Conservation (phyloP, 2,888 invertebrate species). For the Thelaira solivaga region DNA sequence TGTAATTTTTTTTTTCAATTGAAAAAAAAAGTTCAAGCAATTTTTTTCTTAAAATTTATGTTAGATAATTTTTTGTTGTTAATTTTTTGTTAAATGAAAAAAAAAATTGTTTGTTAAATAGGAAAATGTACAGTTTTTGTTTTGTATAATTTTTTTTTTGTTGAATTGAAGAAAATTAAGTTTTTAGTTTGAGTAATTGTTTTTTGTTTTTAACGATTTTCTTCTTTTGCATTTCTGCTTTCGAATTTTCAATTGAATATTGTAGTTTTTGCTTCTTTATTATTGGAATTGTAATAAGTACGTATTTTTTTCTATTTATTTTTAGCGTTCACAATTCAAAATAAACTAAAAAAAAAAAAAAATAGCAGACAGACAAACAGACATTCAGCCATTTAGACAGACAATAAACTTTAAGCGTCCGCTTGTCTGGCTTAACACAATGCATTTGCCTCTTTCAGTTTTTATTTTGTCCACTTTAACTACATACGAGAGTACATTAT, state of each 20-base stretch:
- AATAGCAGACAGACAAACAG: constrained; percentile 13
- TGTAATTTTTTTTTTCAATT: too few relatives aligned
- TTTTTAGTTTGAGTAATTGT: too few relatives aligned
- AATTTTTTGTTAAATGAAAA: too few relatives aligned
- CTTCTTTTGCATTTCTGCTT: constrained; percentile 13
- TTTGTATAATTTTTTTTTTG: too few relatives aligned
- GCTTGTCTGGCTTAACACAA: constrained; percentile 63
- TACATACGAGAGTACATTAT: neutral
- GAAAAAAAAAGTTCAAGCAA: too few relatives aligned
- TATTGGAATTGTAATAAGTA: constrained; percentile 45
- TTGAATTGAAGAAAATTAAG: too few relatives aligned
- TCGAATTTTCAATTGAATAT: constrained; percentile 7
- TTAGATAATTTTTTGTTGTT: too few relatives aligned
- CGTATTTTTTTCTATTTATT: constrained; percentile 9
- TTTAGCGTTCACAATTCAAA: constrained; percentile 41
- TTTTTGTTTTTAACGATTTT: neutral
- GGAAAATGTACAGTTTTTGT: too few relatives aligned
- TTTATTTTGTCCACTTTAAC: constrained; percentile 16
- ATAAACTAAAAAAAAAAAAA: constrained; percentile 21
- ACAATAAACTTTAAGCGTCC: constrained; percentile 65
- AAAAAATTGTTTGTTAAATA: too few relatives aligned
- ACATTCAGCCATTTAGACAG: constrained; percentile 45
- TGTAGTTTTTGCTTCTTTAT: neutral
- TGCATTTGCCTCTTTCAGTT: constrained; percentile 22
- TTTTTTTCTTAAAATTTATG: too few relatives aligned